A percentile compares a stretch with the other conserved stretches of the same genome.
phyloP scores from a whole-genome alignment of 2,797 vertebrate genomes.

The Microctenopoma lineatum region DNA sequence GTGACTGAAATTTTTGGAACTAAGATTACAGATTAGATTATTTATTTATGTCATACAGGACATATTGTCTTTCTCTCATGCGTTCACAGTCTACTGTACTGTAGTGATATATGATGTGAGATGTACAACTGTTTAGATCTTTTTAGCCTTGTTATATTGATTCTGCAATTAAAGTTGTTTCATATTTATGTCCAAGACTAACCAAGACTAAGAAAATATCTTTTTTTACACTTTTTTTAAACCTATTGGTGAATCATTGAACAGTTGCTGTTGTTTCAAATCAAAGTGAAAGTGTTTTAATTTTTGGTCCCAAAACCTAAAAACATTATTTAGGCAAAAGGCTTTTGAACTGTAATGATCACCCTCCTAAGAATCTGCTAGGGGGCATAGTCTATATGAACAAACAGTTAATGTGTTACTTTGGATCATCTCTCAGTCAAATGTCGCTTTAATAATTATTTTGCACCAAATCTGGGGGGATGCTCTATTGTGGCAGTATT shows the following conservation, averaged over 20 bases:
- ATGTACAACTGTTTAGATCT: constrained; percentile 53
- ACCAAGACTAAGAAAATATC: constrained; percentile 16
- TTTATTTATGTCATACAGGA: constrained; percentile 52
- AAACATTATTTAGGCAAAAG: constrained; percentile 2
- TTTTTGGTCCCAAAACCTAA: too few relatives aligned
- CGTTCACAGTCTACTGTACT: constrained; percentile 36
- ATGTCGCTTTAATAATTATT: constrained; percentile 14
- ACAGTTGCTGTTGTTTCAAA: not conserved
- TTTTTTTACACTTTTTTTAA: constrained; percentile 31
- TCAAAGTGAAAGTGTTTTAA: constrained; percentile 8
- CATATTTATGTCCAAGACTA: constrained; percentile 3
- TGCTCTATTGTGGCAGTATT: constrained; percentile 30
- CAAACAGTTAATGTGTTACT: not conserved
- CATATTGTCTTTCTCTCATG: constrained; percentile 16
- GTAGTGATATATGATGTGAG: constrained; percentile 16
- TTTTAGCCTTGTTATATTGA: constrained; percentile 7
- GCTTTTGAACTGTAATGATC: constrained; percentile 30
- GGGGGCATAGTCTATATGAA: constrained; percentile 1
- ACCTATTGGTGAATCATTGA: constrained; percentile 43
- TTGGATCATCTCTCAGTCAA: constrained; percentile 15
- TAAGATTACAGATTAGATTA: constrained; percentile 37
- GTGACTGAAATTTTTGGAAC: constrained; percentile 14
- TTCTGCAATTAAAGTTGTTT: constrained; percentile 23
- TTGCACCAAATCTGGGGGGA: not conserved
- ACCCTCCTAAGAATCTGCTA: not conserved